phyloP scores from a whole-genome alignment of 92 coral and sea anemone species.

The Phenganax marumi region DNA sequence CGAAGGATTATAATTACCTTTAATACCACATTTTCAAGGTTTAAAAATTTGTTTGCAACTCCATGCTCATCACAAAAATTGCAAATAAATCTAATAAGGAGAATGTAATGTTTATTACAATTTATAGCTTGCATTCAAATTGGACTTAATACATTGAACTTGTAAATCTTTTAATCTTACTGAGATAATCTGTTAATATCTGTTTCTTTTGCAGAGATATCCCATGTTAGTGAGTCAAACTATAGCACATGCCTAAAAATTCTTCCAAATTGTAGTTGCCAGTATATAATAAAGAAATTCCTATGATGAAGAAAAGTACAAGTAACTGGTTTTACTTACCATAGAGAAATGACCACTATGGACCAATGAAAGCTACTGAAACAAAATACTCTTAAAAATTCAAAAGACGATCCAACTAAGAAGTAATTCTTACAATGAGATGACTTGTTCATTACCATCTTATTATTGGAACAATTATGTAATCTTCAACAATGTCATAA shows the following conservation, averaged over 20 bases:
- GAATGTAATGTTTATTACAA: background rate
- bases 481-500: background rate
- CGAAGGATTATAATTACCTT: background rate
- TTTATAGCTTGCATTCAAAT: background rate
- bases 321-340: background rate
- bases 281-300: background rate
- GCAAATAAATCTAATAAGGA: background rate
- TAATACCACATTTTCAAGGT: background rate
- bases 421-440: background rate
- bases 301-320: background rate
- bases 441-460: background rate
- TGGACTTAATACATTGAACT: background rate
- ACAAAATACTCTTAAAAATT: background rate
- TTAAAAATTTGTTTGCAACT: background rate
- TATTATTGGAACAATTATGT: background rate
- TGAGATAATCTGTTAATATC: background rate
- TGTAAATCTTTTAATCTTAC: background rate
- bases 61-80: background rate
- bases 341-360: constrained; percentile 6
- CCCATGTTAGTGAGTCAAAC: constrained; percentile 14
- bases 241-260: background rate
- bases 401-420: background rate
- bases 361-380: constrained; percentile 8
- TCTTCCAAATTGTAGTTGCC: background rate
- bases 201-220: background rate